Conservation (phyloP, 2,797 vertebrate genomes). For the Brachyrhaphis roseni region DNA sequence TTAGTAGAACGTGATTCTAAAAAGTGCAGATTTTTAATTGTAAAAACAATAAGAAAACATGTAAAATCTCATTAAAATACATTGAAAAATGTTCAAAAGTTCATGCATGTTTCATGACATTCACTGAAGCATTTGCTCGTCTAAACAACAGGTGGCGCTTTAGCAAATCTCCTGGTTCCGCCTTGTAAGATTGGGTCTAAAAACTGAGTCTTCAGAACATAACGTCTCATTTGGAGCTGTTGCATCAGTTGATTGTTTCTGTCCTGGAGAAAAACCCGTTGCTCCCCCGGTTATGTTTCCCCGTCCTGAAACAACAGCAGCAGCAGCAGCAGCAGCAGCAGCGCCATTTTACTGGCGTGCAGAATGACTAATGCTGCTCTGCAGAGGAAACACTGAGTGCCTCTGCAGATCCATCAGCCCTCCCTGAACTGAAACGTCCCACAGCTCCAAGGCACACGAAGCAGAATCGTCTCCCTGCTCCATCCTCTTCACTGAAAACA, state of each 20-base stretch:
- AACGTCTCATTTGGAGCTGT: neutral
- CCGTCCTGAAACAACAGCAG: constrained; percentile 22
- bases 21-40: neutral
- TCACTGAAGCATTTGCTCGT: neutral
- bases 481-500: constrained; percentile 7
- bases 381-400: constrained; percentile 37
- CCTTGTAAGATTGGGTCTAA: neutral
- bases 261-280: neutral
- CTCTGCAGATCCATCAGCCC: constrained; percentile 25
- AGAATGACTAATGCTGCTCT: constrained; percentile 66
- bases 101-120: neutral
- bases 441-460: neutral
- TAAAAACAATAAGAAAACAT: neutral
- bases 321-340: constrained; percentile 24
- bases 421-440: constrained; percentile 17
- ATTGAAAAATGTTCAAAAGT: neutral
- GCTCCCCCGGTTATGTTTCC: constrained; percentile 5
- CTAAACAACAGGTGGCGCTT: constrained; percentile 10
- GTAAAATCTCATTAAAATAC: neutral
- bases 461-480: constrained; percentile 2
- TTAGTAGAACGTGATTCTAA: neutral
- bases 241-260: neutral
- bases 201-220: neutral
- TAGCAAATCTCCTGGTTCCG: neutral
- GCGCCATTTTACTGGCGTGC: constrained; percentile 61